A percentile compares a stretch with the other conserved stretches of the same genome.
phyloP scores from a whole-genome alignment of 2,888 invertebrate genomes.

The Argynnis bischoffii region DNA sequence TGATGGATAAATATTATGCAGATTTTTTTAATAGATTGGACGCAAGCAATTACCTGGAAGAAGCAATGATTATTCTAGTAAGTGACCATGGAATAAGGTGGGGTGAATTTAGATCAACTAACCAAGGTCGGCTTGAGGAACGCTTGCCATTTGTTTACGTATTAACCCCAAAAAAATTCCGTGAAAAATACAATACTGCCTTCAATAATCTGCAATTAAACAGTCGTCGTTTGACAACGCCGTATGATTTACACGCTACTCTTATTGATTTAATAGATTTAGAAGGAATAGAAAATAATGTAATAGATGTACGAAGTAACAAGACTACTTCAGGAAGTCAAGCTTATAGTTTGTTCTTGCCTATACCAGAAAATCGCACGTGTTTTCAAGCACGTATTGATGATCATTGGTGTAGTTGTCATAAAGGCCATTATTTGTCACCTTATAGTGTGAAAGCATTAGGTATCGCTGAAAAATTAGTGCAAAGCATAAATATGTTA shows the following conservation, averaged over 20 bases:
- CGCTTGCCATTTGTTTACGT: slow-evolving; percentile 90
- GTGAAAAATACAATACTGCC: slow-evolving; percentile 80
- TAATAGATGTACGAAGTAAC: slow-evolving; percentile 50
- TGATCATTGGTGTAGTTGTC: slow-evolving; percentile 93
- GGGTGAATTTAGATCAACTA: slow-evolving; percentile 89
- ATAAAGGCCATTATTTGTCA: slow-evolving; percentile 79
- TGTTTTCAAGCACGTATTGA: slow-evolving; percentile 88
- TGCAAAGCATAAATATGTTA: slow-evolving; percentile 84
- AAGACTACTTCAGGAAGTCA: slow-evolving; percentile 58
- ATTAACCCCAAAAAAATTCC: slow-evolving; percentile 87
- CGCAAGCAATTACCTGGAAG: slow-evolving; percentile 76
- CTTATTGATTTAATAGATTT: slow-evolving; percentile 84
- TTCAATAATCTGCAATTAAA: slow-evolving; percentile 85
- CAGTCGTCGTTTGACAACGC: slow-evolving; percentile 84
- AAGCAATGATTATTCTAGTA: slow-evolving; percentile 86
- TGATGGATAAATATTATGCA: slow-evolving; percentile 85
- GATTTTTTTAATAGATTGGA: slow-evolving; percentile 79
- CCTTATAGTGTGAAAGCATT: slow-evolving; percentile 74
- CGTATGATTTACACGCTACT: slow-evolving; percentile 91
- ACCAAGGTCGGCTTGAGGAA: slow-evolving; percentile 92
- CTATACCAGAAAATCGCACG: slow-evolving; percentile 85
- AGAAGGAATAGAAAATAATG: slow-evolving; percentile 50
- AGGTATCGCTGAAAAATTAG: slow-evolving; percentile 81
- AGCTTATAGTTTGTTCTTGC: slow-evolving; percentile 88
- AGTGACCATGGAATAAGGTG: slow-evolving; percentile 95